Evolutionary conservation across 2,797 vertebrate genomes (phyloP).

Genomic region (Megaceryle alcyon): DNA sequence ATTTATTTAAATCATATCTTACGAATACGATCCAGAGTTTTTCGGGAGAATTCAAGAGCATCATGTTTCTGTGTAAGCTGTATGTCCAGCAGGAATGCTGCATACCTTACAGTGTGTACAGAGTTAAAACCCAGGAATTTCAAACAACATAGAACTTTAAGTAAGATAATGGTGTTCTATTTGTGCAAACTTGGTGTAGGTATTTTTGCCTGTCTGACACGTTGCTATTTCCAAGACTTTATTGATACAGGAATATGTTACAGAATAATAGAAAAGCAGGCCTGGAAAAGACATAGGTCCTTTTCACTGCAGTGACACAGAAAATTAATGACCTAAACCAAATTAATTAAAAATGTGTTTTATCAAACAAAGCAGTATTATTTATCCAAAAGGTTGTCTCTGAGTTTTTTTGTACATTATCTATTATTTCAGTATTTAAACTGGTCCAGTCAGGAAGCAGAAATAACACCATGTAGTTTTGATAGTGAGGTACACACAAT

Average conservation of each 20-base stretch:
- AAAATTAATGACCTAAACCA: neutral
- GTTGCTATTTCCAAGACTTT: neutral
- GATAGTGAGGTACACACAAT: neutral
- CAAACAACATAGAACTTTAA: neutral
- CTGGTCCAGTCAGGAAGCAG: neutral
- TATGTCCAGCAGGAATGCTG: neutral
- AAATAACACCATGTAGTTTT: neutral
- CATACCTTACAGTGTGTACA: neutral
- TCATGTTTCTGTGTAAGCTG: neutral
- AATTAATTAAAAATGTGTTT: neutral
- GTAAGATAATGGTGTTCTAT: neutral
- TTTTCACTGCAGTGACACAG: neutral
- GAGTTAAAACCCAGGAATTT: neutral
- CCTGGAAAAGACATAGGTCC: neutral
- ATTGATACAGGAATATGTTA: neutral
- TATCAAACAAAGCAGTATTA: neutral
- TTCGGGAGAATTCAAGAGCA: neutral
- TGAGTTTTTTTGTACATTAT: neutral
- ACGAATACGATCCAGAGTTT: neutral
- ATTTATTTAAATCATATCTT: constrained; percentile 41
- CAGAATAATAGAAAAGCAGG: neutral
- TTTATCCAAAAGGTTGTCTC: neutral
- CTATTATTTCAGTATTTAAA: neutral
- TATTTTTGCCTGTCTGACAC: neutral
- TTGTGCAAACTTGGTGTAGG: neutral